Conservation (phyloP, 1,140 invertebrate species). For the Pseudomyrmex gracilis region DNA sequence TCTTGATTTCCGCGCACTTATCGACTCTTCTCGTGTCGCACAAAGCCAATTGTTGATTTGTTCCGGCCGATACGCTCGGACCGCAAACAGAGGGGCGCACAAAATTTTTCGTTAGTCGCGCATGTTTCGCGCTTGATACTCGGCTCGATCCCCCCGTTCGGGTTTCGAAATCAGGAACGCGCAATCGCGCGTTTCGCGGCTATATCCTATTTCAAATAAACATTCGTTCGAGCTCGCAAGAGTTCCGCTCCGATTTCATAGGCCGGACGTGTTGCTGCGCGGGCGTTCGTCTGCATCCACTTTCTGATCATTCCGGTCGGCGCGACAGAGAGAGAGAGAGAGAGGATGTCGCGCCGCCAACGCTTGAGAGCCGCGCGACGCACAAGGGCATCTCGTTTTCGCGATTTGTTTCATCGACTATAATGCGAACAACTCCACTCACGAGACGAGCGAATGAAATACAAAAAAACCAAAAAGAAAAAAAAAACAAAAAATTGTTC, state of each 20-base stretch:
- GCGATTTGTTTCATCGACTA: slow-evolving; percentile 59
- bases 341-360: slow-evolving; percentile 12
- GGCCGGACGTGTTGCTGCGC: slow-evolving; percentile 20
- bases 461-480: not conserved
- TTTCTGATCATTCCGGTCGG: slow-evolving; percentile 50
- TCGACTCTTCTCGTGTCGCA: slow-evolving; percentile 26
- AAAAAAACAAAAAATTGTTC: no score
- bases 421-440: slow-evolving; percentile 22
- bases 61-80: not conserved
- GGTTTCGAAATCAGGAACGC: slow-evolving; percentile 51
- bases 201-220: slow-evolving; percentile 65
- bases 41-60: slow-evolving; percentile 49
- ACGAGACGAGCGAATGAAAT: slow-evolving; percentile 5
- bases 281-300: slow-evolving; percentile 42
- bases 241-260: slow-evolving; percentile 58
- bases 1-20: not conserved
- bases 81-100: slow-evolving; percentile 7
- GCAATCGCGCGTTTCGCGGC: slow-evolving; percentile 27
- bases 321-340: not conserved
- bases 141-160: not conserved
- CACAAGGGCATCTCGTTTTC: slow-evolving; percentile 61
- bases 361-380: slow-evolving; percentile 24
- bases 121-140: slow-evolving; percentile 11
- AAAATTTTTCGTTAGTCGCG: slow-evolving; percentile 30
- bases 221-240: slow-evolving; percentile 33